Conservation (phyloP, 1,140 invertebrate species). For the Himalopsyche phryganea region DNA sequence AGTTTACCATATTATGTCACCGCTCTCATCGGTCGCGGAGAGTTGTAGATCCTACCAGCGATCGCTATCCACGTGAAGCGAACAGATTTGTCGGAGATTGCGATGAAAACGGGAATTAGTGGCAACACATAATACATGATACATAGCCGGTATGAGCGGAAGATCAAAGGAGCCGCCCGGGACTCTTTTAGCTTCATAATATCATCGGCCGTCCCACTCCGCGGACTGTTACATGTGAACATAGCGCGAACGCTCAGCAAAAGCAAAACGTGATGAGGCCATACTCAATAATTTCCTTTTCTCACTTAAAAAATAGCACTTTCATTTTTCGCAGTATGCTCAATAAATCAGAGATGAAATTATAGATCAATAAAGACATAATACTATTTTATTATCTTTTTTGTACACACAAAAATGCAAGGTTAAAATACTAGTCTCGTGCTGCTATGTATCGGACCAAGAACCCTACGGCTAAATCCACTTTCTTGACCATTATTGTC, state of each 20-base stretch:
- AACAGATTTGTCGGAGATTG: slow-evolving; percentile 29
- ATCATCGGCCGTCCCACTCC: slow-evolving; percentile 45
- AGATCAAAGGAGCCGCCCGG: slow-evolving; percentile 53
- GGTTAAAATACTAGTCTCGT: no score
- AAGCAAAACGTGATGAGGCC: neutral
- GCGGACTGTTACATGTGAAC: slow-evolving; percentile 12
- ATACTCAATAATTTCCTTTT: no score
- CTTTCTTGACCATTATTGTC: no score
- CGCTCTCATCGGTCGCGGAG: neutral
- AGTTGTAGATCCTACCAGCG: neutral
- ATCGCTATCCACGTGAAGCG: slow-evolving; percentile 7
- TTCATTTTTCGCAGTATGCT: neutral
- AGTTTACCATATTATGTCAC: no score
- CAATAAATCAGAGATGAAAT: neutral
- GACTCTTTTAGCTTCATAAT: slow-evolving; percentile 53
- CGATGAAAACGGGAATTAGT: slow-evolving; percentile 36
- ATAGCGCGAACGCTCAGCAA: neutral
- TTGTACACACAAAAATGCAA: no score
- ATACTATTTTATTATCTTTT: no score
- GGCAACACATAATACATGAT: slow-evolving; percentile 32
- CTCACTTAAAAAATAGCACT: neutral
- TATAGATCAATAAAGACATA: no score
- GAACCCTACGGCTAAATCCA: no score
- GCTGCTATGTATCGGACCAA: no score
- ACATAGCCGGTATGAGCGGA: slow-evolving; percentile 37